Percentiles rank a stretch among this genome's conserved stretches.
Conservation (phyloP, 2,888 invertebrate genomes). For the Thereva nobilitata region DNA sequence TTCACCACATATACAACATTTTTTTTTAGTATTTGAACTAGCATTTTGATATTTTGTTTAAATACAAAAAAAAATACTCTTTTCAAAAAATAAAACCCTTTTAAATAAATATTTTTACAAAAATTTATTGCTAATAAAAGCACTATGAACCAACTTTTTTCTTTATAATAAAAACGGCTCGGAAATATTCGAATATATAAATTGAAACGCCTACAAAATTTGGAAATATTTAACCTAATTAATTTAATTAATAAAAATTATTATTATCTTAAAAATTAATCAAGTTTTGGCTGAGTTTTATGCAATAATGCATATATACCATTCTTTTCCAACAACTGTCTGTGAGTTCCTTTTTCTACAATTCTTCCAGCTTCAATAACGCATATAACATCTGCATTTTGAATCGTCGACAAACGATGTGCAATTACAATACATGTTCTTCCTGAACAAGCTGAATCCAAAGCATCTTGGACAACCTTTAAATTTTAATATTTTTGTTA, state of each 20-base stretch:
- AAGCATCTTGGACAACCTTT: slow-evolving; percentile 76
- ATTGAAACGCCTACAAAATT: background rate
- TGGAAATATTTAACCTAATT: background rate
- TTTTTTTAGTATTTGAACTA: too few species aligned
- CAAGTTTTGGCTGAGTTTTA: slow-evolving; percentile 60
- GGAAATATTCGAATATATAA: too few species aligned
- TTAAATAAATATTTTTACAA: too few species aligned
- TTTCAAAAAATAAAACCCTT: too few species aligned
- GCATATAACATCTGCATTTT: slow-evolving; percentile 81
- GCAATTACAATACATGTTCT: slow-evolving; percentile 86
- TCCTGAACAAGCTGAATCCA: slow-evolving; percentile 78
- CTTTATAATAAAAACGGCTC: too few species aligned
- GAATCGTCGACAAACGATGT: slow-evolving; percentile 80
- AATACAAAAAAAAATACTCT: too few species aligned
- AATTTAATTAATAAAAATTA: too few species aligned
- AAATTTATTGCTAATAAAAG: too few species aligned
- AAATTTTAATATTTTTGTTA: slow-evolving; percentile 8
- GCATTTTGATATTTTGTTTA: too few species aligned
- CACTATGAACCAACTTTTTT: too few species aligned
- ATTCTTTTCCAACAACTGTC: slow-evolving; percentile 67
- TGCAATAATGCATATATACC: slow-evolving; percentile 70
- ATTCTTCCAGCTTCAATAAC: slow-evolving; percentile 78
- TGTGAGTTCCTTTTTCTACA: slow-evolving; percentile 76
- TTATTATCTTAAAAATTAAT: slow-evolving; percentile 14
- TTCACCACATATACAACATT: too few species aligned